phyloP scores from a whole-genome alignment of 2,113 vertebrate species.

The Apeltes quadracus region DNA sequence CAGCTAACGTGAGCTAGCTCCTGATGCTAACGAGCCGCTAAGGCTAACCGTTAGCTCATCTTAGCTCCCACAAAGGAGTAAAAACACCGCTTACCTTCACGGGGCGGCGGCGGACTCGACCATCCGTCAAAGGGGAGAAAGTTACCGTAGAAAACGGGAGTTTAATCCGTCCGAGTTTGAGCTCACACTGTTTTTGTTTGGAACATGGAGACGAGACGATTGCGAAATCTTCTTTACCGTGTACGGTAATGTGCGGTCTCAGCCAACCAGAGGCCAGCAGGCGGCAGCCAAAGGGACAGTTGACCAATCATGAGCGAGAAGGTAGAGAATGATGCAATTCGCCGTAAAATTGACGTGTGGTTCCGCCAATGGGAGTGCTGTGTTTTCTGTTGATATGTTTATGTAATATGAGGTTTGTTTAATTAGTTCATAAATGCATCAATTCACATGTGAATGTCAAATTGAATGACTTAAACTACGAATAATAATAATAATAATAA shows the following conservation, averaged over 20 bases:
- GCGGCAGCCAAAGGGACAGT: fast-evolving
- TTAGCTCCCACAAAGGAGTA: neutral
- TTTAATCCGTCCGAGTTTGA: constrained; percentile 31
- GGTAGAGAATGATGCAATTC: constrained; percentile 70
- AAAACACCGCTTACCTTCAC: constrained; percentile 69
- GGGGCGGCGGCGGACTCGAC: constrained; percentile 8
- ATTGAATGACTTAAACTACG: neutral
- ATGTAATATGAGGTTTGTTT: constrained; percentile 60
- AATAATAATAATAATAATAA: no score
- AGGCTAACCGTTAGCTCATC: neutral
- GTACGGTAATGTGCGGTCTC: constrained; percentile 71
- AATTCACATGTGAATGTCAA: constrained; percentile 44
- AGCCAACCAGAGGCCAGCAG: constrained; percentile 67
- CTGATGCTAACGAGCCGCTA: constrained; percentile 33
- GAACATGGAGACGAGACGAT: constrained; percentile 74
- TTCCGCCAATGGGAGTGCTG: constrained; percentile 45
- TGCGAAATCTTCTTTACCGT: constrained; percentile 84
- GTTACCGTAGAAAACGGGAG: constrained; percentile 12
- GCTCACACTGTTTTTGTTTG: constrained; percentile 71
- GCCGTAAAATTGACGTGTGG: constrained; percentile 26
- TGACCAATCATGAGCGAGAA: constrained; percentile 65
- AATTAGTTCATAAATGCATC: constrained; percentile 56
- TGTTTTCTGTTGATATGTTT: constrained; percentile 45
- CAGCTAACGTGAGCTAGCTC: constrained; percentile 41
- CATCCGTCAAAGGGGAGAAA: constrained; percentile 16